Evolutionary conservation across 2,113 vertebrate species (phyloP).

Genomic region (human (Homo sapiens)): DNA sequence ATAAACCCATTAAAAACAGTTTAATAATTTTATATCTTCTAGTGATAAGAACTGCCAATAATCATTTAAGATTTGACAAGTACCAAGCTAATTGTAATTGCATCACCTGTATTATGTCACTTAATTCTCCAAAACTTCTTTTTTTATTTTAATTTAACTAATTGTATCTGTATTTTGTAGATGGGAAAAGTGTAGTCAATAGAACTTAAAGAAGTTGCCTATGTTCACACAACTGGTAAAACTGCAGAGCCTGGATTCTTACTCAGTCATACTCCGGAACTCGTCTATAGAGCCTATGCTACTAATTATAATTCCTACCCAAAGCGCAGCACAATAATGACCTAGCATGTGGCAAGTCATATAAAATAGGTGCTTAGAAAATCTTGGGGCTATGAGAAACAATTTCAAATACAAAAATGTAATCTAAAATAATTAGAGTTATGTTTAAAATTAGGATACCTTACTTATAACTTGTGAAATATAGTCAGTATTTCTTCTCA

Average conservation of each 20-base stretch:
- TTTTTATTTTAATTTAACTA: neutral
- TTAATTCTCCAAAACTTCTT: neutral
- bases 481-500: neutral
- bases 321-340: neutral
- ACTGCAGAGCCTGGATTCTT: neutral
- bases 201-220: neutral
- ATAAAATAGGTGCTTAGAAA: neutral
- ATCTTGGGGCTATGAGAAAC: neutral
- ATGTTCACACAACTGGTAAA: neutral
- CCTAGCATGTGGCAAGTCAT: neutral
- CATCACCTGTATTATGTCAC: neutral
- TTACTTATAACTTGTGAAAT: neutral
- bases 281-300: neutral
- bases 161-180: neutral
- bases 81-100: neutral
- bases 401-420: neutral
- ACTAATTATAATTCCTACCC: neutral
- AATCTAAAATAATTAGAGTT: neutral
- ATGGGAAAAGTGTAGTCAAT: neutral
- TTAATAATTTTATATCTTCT: neutral
- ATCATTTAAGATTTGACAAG: neutral
- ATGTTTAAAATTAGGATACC: neutral
- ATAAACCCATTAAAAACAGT: neutral
- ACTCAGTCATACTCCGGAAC: neutral
- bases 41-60: neutral